Base-by-base conservation (phyloP, 2,113 vertebrate species). In the Alectura lathami region DNA sequence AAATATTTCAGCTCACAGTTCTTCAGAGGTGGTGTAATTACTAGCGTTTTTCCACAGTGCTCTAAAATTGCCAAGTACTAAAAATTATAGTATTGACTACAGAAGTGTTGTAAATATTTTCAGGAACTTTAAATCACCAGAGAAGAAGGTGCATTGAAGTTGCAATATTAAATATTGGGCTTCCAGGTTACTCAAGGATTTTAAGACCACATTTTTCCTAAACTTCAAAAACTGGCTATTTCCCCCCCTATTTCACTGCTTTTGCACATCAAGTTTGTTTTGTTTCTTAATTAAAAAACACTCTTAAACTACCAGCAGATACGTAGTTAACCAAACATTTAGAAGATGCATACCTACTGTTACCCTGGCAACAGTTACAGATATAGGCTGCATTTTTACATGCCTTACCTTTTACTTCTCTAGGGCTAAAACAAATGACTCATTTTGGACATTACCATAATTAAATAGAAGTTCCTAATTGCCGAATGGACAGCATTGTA, bases 81-180 rank as follows among this genome's bases (percentile, higher is more conserved):
- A 73, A 56, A 79, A 80, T 69, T 83, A 68, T 40, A 57, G 13
- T 29, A 17, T 69, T 85, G 72, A 40, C 57, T 85, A 89, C 29
- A 80, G 67, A 94, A 93, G 56, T 23, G 50, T 72, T 86, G 53
- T 68, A 82, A 86, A 56, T 78, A 48, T 83, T 85, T 91, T 89
- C 74, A 85, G 40, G 48, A 93, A 73, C 26, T 86, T 40, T 34
- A 91, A 54, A 29, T 87, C 66, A 57, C 22, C n/a, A 66, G 40
- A 48, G 27, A 56, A 63, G 40, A 86, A 8, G 43, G 64, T 60
- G 16, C 38, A 59, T n/a, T 89, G 34, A 69, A 32, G 8, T 30
- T 81, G 34, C 14, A 88, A 14, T 82, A 45, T 90, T 34, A 89
- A 63, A 62, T 10, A 62, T 8, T 7, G 8, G 26, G n/a, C 64